Percentiles rank a stretch among this genome's conserved stretches.
Evolutionary conservation across 2,888 invertebrate genomes (phyloP).

Genomic region (Pecten maximus): DNA sequence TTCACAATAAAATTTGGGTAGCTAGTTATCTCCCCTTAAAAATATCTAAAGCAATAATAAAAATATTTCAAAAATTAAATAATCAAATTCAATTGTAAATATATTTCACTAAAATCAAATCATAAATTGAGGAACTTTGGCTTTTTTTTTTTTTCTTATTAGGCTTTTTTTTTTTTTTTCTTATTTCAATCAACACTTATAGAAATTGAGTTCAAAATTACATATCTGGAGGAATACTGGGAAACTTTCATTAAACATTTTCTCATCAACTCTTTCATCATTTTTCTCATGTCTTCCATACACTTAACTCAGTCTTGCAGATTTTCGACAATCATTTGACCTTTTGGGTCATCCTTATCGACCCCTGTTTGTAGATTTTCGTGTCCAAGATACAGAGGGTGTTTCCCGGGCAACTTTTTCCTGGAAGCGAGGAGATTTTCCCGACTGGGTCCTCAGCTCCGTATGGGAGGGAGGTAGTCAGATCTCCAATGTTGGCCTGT

Average conservation of each 20-base stretch:
- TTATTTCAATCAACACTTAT: conserved; percentile 77
- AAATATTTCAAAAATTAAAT: not conserved
- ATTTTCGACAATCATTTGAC: conserved; percentile 77
- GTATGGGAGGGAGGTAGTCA: conserved; percentile 85
- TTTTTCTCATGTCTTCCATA: conserved; percentile 81
- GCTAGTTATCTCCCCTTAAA: no score
- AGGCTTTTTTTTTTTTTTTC: no score
- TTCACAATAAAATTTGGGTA: no score
- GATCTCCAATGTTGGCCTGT: conserved; percentile 62
- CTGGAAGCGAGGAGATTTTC: conserved; percentile 79
- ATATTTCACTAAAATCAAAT: not conserved
- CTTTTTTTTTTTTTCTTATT: not conserved
- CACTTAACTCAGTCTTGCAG: conserved; percentile 83
- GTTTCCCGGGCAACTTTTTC: conserved; percentile 83
- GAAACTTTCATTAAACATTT: conserved; percentile 78
- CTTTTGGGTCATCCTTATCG: conserved; percentile 63
- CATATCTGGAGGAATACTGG: conserved; percentile 82
- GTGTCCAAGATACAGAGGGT: conserved; percentile 87
- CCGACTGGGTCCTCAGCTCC: conserved; percentile 80
- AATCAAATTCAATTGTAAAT: not conserved
- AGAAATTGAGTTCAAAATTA: conserved; percentile 83
- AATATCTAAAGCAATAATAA: no score
- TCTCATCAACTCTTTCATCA: conserved; percentile 76
- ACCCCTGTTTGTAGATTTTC: conserved; percentile 82
- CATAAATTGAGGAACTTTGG: not conserved